Evolutionary conservation across 2,888 invertebrate species (phyloP).

Genomic region (Nymphalis c-album): DNA sequence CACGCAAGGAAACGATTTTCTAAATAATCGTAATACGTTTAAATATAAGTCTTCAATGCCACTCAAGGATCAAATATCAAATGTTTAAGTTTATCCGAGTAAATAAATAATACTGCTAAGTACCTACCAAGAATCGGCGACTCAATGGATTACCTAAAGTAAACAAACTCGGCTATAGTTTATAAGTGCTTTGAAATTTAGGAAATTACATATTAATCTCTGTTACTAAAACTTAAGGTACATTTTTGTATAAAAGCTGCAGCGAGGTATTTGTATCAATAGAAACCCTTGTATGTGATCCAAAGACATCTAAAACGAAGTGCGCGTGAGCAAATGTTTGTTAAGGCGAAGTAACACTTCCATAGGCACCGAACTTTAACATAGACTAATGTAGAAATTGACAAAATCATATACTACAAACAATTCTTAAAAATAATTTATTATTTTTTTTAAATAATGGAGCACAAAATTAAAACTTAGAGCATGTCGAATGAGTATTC

Average conservation of each 20-base stretch:
- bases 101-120: slow-evolving; percentile 48
- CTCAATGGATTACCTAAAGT: slow-evolving; percentile 50
- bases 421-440: neutral
- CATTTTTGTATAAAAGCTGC: slow-evolving; percentile 5
- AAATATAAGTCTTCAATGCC: slow-evolving; percentile 7
- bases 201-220: slow-evolving; percentile 3
- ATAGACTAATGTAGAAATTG: neutral
- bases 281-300: slow-evolving; percentile 66
- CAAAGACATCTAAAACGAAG: slow-evolving; percentile 67
- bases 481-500: neutral
- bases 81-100: slow-evolving; percentile 51
- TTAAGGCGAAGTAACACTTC: slow-evolving; percentile 48
- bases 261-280: slow-evolving; percentile 52
- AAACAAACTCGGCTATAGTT: slow-evolving; percentile 44
- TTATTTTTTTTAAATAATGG: neutral
- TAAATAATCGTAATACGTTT: neutral
- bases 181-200: slow-evolving; percentile 33
- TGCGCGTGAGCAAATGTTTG: slow-evolving; percentile 60
- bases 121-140: slow-evolving; percentile 45
- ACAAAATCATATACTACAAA: neutral
- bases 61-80: slow-evolving; percentile 39
- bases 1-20: neutral
- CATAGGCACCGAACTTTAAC: slow-evolving; percentile 7
- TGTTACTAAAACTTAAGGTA: slow-evolving; percentile 17
- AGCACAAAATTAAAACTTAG: neutral